Conservation (phyloP, 1,140 invertebrate genomes). For the Aphaenogaster rudis region DNA sequence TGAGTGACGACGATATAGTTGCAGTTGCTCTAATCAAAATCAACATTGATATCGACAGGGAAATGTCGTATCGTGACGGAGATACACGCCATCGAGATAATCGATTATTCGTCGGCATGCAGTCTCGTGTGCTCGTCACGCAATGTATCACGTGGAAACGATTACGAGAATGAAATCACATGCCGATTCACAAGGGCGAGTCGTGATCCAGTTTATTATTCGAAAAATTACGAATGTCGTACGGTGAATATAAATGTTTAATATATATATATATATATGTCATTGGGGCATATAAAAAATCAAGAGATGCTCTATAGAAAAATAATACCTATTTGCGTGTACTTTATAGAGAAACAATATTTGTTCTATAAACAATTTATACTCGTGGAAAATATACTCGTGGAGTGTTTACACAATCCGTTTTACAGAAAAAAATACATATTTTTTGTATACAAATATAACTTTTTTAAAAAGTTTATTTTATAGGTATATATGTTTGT, state of each 20-base stretch:
- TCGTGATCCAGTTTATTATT: slow-evolving; percentile 14
- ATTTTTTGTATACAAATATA: background rate
- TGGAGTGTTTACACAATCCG: background rate
- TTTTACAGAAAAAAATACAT: background rate
- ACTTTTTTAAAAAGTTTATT: background rate
- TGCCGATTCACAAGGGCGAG: background rate
- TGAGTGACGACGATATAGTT: slow-evolving; percentile 63
- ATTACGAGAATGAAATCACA: slow-evolving; percentile 37
- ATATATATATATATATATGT: background rate
- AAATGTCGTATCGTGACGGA: background rate
- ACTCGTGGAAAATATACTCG: background rate
- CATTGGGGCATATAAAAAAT: background rate
- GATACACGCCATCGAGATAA: slow-evolving; percentile 11
- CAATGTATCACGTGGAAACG: slow-evolving; percentile 36
- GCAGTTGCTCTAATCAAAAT: slow-evolving; percentile 51
- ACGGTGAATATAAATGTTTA: no score
- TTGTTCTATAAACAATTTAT: background rate
- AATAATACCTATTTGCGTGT: background rate
- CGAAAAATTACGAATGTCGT: background rate
- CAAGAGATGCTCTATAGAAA: background rate
- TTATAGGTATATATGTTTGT: background rate
- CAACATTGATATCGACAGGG: background rate
- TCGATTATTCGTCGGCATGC: slow-evolving; percentile 39
- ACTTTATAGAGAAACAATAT: background rate
- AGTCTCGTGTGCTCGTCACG: background rate